phyloP scores from a whole-genome alignment of 2,113 vertebrate species.

The Alethe diademata region DNA sequence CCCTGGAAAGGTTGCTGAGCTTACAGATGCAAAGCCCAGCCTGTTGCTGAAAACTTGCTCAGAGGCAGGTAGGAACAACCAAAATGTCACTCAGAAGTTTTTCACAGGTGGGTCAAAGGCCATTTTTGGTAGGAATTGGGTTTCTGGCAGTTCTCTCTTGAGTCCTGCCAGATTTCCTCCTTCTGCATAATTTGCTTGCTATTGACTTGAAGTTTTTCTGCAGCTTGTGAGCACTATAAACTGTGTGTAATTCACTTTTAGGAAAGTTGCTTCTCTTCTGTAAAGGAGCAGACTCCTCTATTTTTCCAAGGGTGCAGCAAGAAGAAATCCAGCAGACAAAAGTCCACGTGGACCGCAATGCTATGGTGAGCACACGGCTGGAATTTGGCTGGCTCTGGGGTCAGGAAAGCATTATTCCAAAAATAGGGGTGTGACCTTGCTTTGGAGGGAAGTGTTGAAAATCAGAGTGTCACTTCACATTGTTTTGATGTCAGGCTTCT shows the following conservation, averaged over 20 bases:
- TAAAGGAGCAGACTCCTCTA: conserved; percentile 95
- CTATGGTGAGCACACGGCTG: conserved; percentile 76
- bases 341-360: conserved; percentile 89
- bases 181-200: neutral
- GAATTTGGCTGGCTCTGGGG: conserved; percentile 1
- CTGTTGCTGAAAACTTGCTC: neutral
- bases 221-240: neutral
- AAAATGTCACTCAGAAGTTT: neutral
- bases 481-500: conserved; percentile 6
- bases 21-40: neutral
- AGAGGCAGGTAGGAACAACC: neutral
- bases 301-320: conserved; percentile 88
- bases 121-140: neutral
- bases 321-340: conserved; percentile 88
- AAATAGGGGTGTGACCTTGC: conserved; percentile 36
- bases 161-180: neutral
- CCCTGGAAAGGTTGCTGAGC: neutral
- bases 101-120: neutral
- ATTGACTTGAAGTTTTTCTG: neutral
- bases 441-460: conserved; percentile 40
- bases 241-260: conserved; percentile 66
- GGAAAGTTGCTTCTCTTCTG: conserved; percentile 91
- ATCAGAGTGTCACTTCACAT: neutral
- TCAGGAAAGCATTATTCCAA: conserved; percentile 13
- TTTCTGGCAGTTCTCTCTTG: neutral